Percentiles rank a stretch among this genome's conserved stretches.
phyloP scores from a whole-genome alignment of 2,888 invertebrate genomes.

The Tolmerus cingulatus region DNA sequence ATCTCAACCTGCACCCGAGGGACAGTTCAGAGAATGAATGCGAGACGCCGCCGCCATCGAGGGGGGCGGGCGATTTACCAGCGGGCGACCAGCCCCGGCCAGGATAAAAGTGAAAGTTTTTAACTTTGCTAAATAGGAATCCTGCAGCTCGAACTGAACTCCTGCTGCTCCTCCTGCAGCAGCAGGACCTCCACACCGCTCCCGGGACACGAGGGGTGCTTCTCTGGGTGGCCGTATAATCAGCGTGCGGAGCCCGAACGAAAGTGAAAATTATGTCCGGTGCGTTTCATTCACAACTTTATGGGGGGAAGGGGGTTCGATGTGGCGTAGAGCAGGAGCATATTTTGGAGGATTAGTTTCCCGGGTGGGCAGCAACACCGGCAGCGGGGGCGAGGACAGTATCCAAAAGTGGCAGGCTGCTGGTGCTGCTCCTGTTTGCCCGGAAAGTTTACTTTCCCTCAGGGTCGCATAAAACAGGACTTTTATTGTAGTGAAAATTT shows the following conservation, averaged over 20 bases:
- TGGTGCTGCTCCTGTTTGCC: not conserved
- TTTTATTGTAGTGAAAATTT: slow-evolving; percentile 27
- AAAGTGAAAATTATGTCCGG: slow-evolving; percentile 42
- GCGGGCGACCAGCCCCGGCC: not conserved
- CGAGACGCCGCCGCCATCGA: not conserved
- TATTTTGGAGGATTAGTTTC: slow-evolving; percentile 14
- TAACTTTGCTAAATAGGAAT: slow-evolving; percentile 33
- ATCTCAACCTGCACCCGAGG: not conserved
- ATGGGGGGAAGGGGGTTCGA: slow-evolving; percentile 6
- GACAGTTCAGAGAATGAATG: not conserved
- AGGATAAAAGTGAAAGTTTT: slow-evolving; percentile 40
- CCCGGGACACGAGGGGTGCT: not conserved
- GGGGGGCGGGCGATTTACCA: not conserved
- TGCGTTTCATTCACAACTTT: slow-evolving; percentile 34
- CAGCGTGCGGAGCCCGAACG: slow-evolving; percentile 8
- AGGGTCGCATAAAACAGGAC: not conserved
- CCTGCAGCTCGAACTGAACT: not conserved
- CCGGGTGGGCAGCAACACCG: not conserved
- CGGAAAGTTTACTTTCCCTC: slow-evolving; percentile 15
- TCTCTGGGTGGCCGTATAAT: not conserved
- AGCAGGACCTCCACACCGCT: not conserved
- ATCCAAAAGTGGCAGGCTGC: not conserved
- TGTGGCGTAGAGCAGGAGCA: not conserved
- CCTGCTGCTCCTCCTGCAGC: not conserved
- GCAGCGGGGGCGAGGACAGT: not conserved